Percentiles rank a stretch among this genome's conserved stretches.
Conservation (phyloP, 1,140 invertebrate species). For the Tetraneura akinire region DNA sequence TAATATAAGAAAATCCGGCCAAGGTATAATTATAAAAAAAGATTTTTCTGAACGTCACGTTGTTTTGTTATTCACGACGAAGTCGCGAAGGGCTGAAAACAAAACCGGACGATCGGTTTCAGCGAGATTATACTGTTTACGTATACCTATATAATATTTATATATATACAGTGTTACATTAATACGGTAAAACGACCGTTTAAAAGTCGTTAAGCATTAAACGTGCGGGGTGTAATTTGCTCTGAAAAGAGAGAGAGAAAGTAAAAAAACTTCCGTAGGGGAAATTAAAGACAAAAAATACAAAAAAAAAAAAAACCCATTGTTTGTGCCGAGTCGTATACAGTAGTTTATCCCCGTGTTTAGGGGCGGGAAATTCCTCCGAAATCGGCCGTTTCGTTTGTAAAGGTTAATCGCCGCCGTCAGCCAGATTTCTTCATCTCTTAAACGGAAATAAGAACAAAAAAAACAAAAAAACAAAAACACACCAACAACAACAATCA, state of each 20-base stretch:
- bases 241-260: background rate
- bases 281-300: slow-evolving; percentile 13
- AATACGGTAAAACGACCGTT: slow-evolving; percentile 8
- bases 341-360: background rate
- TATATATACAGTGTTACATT: background rate
- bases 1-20: background rate
- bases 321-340: background rate
- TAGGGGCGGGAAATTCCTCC: background rate
- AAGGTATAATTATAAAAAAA: slow-evolving; percentile 12
- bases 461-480: no score
- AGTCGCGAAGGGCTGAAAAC: background rate
- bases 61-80: background rate
- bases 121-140: slow-evolving; percentile 7
- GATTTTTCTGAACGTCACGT: slow-evolving; percentile 29
- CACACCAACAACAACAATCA: background rate
- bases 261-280: slow-evolving; percentile 36
- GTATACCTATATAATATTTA: no score
- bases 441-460: background rate
- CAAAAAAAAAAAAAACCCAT: background rate
- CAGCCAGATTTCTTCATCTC: slow-evolving; percentile 11
- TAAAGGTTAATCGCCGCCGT: slow-evolving; percentile 17
- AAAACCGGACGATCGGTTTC: background rate
- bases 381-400: slow-evolving; percentile 4
- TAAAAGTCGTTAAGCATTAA: slow-evolving; percentile 33
- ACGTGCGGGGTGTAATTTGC: background rate